Evolutionary conservation across 2,113 vertebrate species (phyloP).

Genomic region (Gulo gulo): DNA sequence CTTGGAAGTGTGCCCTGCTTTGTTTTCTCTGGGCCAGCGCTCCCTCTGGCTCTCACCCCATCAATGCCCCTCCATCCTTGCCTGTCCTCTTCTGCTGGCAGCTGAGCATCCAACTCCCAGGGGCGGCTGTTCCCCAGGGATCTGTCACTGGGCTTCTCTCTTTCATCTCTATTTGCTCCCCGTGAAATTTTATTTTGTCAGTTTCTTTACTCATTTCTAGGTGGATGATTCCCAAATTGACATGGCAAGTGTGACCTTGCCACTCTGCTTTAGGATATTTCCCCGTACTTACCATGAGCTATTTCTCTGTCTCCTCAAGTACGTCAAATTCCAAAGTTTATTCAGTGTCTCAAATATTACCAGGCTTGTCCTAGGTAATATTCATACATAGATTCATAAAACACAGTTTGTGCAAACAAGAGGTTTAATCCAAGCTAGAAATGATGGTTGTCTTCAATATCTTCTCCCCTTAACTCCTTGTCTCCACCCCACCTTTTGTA

Average conservation of each 20-base stretch:
- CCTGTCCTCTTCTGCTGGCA: not conserved
- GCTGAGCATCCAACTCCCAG: not conserved
- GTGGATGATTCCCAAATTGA: conserved; percentile 33
- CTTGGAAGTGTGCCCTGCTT: not conserved
- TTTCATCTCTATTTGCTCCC: not conserved
- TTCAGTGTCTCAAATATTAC: not conserved
- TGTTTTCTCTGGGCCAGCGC: not conserved
- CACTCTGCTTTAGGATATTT: not conserved
- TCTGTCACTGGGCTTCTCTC: conserved; percentile 8
- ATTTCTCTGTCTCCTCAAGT: not conserved
- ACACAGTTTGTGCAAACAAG: not conserved
- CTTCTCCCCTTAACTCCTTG: not conserved
- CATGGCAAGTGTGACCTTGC: conserved; percentile 32
- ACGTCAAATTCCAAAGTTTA: conserved; percentile 48
- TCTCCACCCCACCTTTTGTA: not conserved
- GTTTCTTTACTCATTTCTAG: conserved; percentile 54
- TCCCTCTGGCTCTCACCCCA: not conserved
- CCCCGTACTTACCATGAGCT: conserved; percentile 32
- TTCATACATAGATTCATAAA: not conserved
- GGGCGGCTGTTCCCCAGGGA: not conserved
- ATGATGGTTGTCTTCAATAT: not conserved
- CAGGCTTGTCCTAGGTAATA: not conserved
- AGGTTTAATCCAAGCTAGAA: not conserved
- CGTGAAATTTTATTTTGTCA: conserved; percentile 54
- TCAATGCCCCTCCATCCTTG: not conserved